phyloP scores from a whole-genome alignment of 2,113 vertebrate genomes.

The Ophthalmolycus amberensis region DNA sequence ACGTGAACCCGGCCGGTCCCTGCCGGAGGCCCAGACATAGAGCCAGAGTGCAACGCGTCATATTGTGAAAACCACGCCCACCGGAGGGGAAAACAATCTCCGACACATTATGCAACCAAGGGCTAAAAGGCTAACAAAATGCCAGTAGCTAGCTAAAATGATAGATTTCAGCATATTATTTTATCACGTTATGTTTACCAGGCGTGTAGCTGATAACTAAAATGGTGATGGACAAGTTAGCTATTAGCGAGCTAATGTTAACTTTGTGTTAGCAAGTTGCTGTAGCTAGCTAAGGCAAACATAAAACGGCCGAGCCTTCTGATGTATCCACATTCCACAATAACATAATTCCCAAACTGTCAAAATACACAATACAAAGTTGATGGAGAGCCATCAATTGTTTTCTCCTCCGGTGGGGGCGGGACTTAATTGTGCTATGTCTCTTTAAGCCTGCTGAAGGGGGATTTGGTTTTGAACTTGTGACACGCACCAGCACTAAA shows the following conservation, averaged over 20 bases:
- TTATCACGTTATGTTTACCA: background rate
- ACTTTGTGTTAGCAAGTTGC: background rate
- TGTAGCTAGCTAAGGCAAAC: background rate
- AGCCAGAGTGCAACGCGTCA: background rate
- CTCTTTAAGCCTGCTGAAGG: background rate
- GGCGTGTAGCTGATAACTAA: background rate
- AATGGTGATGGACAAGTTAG: background rate
- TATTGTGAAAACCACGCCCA: background rate
- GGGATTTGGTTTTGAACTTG: background rate
- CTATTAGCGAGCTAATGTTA: background rate
- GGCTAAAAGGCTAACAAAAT: background rate
- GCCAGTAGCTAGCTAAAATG: background rate
- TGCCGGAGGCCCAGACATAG: constrained; percentile 90
- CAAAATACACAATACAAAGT: too few species aligned
- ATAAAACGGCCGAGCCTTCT: background rate
- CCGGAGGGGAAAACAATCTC: background rate
- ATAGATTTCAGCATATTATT: background rate
- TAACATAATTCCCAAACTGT: background rate
- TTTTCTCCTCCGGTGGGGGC: background rate
- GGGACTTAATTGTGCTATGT: background rate
- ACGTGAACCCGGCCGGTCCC: constrained; percentile 86
- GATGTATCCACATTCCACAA: background rate
- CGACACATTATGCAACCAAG: background rate
- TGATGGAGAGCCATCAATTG: background rate
- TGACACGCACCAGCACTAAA: constrained; percentile 11